These are phyloP conservation scores for Mactra quadrangularis DNA, from an alignment of 1,140 invertebrate species.

Conservation along the genomic window DNA sequence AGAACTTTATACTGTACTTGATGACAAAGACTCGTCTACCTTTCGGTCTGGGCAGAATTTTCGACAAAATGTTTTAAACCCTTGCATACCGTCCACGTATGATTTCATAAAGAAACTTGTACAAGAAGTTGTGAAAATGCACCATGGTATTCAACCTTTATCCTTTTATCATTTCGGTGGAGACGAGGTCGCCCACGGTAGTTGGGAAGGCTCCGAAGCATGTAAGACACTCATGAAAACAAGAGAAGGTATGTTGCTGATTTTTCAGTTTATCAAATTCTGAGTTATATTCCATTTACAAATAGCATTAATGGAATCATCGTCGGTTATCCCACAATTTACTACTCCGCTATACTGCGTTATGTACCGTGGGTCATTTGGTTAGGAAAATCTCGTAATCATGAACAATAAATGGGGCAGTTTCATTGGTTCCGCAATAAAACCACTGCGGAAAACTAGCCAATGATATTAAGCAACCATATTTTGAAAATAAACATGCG, in stretches of 20 bases:
- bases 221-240: constrained; percentile 62
- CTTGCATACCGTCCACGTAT: constrained; percentile 77
- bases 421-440: too few relatives aligned
- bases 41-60: constrained; percentile 73
- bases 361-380: too few relatives aligned
- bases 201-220: constrained; percentile 72
- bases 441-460: too few relatives aligned
- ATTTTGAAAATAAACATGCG: too few relatives aligned
- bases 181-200: constrained; percentile 77
- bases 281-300: neutral
- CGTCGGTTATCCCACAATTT: too few relatives aligned
- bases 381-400: too few relatives aligned
- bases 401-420: too few relatives aligned
- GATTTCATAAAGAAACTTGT: constrained; percentile 66
- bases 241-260: neutral
- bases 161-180: constrained; percentile 79
- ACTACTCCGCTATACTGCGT: too few relatives aligned
- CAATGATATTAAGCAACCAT: too few relatives aligned
- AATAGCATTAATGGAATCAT: neutral
- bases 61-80: constrained; percentile 76
- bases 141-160: constrained; percentile 69
- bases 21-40: constrained; percentile 55
- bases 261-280: too few relatives aligned
- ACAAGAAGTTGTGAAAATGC: constrained; percentile 66
- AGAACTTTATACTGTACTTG: constrained; percentile 64